These are phyloP conservation scores for Acrossocheilus fasciatus DNA, from an alignment of 2,797 vertebrate species.

Conservation along the genomic window DNA sequence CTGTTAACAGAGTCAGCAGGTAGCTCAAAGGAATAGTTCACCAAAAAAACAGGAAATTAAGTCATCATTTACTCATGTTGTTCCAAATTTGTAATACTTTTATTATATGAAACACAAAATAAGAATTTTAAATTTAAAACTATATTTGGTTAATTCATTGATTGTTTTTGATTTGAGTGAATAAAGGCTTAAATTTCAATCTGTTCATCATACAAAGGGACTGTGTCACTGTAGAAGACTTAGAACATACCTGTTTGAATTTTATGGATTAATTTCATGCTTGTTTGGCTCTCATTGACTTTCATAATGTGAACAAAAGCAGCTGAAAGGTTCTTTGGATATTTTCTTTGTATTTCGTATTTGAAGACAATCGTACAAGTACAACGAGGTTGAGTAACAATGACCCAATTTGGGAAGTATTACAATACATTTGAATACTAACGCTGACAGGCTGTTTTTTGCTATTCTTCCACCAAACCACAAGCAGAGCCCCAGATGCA, in stretches of 20 bases:
- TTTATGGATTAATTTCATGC: not conserved
- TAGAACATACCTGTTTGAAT: not conserved
- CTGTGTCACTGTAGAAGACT: not conserved
- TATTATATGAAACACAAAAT: not conserved
- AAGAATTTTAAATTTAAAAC: not conserved
- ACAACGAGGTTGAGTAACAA: not conserved
- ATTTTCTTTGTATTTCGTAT: not conserved
- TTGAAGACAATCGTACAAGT: no score
- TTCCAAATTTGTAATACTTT: not conserved
- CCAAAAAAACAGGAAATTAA: not conserved
- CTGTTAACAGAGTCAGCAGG: constrained; percentile 3
- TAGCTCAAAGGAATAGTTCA: not conserved
- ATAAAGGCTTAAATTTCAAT: not conserved
- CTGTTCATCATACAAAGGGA: not conserved
- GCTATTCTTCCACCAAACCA: constrained; percentile 78
- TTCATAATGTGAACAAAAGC: not conserved
- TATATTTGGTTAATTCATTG: not conserved
- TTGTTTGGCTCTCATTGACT: not conserved
- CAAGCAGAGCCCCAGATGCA: constrained; percentile 76
- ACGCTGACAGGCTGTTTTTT: constrained; percentile 11
- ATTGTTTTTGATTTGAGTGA: not conserved
- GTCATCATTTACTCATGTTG: not conserved
- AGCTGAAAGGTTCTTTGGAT: not conserved
- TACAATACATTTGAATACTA: not conserved
- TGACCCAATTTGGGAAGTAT: not conserved